Conservation (phyloP, 2,888 invertebrate genomes). For the Dichetophora obliterata region DNA sequence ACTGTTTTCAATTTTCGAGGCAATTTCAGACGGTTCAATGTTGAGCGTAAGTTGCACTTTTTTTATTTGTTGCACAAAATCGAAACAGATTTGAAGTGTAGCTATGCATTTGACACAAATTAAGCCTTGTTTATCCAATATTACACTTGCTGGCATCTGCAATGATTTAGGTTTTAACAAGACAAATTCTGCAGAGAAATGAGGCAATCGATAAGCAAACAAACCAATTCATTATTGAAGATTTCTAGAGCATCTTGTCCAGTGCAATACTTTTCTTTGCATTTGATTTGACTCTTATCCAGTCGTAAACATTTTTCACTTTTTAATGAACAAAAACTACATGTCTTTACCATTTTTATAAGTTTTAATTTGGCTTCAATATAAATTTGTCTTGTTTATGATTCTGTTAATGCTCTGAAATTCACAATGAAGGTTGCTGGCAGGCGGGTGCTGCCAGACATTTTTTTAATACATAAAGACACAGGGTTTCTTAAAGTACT, state of each 20-base stretch:
- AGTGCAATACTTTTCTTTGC: constrained; percentile 5
- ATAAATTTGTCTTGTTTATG: not conserved
- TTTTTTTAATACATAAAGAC: too few species aligned
- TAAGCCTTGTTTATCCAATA: not conserved
- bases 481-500: too few species aligned
- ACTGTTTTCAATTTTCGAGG: too few species aligned
- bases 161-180: not conserved
- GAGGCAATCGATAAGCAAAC: not conserved
- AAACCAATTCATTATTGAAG: constrained; percentile 24
- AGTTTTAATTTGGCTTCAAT: too few species aligned
- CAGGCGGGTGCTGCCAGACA: too few species aligned
- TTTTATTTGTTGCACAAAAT: constrained; percentile 43
- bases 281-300: constrained; percentile 25
- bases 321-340: constrained; percentile 45
- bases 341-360: not conserved
- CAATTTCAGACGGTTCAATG: not conserved
- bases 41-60: constrained; percentile 5
- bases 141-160: not conserved
- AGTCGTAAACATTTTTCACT: constrained; percentile 23
- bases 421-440: too few species aligned
- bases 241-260: constrained; percentile 38
- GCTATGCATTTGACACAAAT: constrained; percentile 42
- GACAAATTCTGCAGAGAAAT: too few species aligned
- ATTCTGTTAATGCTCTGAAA: not conserved
- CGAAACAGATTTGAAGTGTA: constrained; percentile 38